These are phyloP conservation scores for Stictocephala bisonia DNA, from an alignment of 2,888 invertebrate genomes.

Conservation along the genomic window DNA sequence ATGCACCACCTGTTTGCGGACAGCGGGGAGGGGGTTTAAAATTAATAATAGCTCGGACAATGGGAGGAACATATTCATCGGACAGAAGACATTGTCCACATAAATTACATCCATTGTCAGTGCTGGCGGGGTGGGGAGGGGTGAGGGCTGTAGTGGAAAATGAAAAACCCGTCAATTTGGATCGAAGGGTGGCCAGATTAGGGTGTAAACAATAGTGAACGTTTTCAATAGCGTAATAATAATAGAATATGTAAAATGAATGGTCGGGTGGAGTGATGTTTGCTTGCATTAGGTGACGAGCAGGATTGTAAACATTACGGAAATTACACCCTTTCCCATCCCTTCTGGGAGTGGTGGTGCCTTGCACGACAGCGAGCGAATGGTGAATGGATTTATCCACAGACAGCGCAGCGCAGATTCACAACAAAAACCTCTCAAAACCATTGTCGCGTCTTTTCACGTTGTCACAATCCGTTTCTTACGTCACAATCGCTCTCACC, in stretches of 20 bases:
- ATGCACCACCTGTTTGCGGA: not conserved
- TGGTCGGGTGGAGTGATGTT: not conserved
- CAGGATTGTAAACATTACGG: constrained; percentile 45
- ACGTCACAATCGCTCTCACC: not conserved
- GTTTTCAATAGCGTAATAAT: constrained; percentile 37
- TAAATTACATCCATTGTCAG: constrained; percentile 34
- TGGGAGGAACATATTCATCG: constrained; percentile 16
- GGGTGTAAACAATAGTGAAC: constrained; percentile 32
- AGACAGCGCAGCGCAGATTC: constrained; percentile 1
- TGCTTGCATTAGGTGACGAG: constrained; percentile 45
- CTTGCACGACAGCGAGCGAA: not conserved
- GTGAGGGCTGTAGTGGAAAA: constrained; percentile 21
- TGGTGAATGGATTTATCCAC: not conserved
- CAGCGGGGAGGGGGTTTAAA: constrained; percentile 14
- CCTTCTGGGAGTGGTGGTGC: constrained; percentile 28
- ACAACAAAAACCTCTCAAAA: no score
- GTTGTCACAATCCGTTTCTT: not conserved
- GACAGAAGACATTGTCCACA: constrained; percentile 33
- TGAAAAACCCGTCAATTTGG: constrained; percentile 39
- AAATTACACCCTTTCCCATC: constrained; percentile 43
- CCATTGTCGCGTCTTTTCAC: constrained; percentile 28
- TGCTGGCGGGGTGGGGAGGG: not conserved
- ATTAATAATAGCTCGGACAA: constrained; percentile 24
- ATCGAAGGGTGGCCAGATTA: constrained; percentile 29
- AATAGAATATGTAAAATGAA: constrained; percentile 42